A percentile compares a stretch with the other conserved stretches of the same genome.
phyloP scores from a whole-genome alignment of 2,113 vertebrate genomes.

The Lophius piscatorius region DNA sequence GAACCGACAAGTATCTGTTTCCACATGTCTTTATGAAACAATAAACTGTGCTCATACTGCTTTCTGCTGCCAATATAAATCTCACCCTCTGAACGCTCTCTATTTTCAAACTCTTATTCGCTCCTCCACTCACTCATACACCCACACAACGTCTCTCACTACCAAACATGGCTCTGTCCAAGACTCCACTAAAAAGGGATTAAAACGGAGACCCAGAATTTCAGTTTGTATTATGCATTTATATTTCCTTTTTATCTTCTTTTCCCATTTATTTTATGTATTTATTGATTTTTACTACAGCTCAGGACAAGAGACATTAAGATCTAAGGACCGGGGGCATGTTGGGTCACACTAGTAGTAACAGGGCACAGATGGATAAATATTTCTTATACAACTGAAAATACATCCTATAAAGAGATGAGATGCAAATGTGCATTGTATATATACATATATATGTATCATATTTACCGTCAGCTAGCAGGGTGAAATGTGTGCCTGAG shows the following conservation, averaged over 20 bases:
- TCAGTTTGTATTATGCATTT: conserved; percentile 49
- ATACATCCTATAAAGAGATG: too few relatives aligned
- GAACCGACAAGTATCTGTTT: conserved; percentile 2
- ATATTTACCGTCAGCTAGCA: too few relatives aligned
- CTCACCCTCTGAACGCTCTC: conserved; percentile 58
- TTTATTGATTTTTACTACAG: background rate
- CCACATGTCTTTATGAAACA: conserved; percentile 37
- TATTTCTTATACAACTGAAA: too few relatives aligned
- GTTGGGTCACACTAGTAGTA: conserved; percentile 14
- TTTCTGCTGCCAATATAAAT: conserved; percentile 43
- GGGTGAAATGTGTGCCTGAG: too few relatives aligned
- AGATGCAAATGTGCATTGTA: too few relatives aligned
- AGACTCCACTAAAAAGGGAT: conserved; percentile 51
- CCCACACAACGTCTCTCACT: conserved; percentile 65
- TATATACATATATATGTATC: too few relatives aligned
- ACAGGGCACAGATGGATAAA: conserved; percentile 3
- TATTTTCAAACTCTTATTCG: conserved; percentile 60
- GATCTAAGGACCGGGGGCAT: conserved; percentile 23
- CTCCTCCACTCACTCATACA: conserved; percentile 68
- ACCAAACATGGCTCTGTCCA: conserved; percentile 66
- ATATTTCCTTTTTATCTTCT: background rate
- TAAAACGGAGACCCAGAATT: conserved; percentile 45
- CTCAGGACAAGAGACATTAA: conserved; percentile 24
- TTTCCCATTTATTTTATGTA: too few relatives aligned
- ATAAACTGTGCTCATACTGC: conserved; percentile 36